Evolutionary conservation across 2,888 invertebrate species (phyloP), one percentile per base, ranked within the genome.

Genomic region (Machimus rusticus): DNA sequence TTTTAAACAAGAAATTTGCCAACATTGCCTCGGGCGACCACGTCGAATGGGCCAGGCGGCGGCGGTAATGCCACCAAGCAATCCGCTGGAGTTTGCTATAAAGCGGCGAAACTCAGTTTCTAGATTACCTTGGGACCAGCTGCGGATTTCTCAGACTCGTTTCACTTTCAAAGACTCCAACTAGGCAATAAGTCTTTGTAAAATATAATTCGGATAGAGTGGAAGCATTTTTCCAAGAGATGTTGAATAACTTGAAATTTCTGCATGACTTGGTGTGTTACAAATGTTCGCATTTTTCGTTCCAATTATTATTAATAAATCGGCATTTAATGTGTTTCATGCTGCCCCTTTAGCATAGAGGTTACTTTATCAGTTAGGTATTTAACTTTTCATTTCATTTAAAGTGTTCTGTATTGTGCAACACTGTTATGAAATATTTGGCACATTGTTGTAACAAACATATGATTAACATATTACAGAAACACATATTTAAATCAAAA

Each of bases 151-250:
- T 85, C 74, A 74, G 74, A 85, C 85, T 55, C 85, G 85, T 85
- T 85, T 85, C 85, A 85, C 85, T 85, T 85, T 85, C 85, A 85
- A 85, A 85, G 85, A 39, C 74, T 19, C 74, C 74, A 43, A 74
- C 43, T 37, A 39, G 46, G 74, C 85, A 74, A 46, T 74, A 23
- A 37, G 39, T 37, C 82, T 84, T 57, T 84, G 57, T 66, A 66
- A 39, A 39, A 66, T 66, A 23, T 79, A 46, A n/a, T 79, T 46
- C 28, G 79, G 28, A 9, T 39, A 51, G 57, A 74, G 74, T 43
- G 85, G 85, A 43, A 39, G 74, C 85, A 74, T 14, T 82, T 82
- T 85, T 85, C 74, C 85, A 46, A 43, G 31, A 85, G 74, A 74
- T 28, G 85, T 74, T 74, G 85, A 74, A 39, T 85, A 85, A 85